Percentiles rank a stretch among this genome's conserved stretches.
Conservation (phyloP, 2,888 invertebrate genomes). For the Leucophenga maculata region DNA sequence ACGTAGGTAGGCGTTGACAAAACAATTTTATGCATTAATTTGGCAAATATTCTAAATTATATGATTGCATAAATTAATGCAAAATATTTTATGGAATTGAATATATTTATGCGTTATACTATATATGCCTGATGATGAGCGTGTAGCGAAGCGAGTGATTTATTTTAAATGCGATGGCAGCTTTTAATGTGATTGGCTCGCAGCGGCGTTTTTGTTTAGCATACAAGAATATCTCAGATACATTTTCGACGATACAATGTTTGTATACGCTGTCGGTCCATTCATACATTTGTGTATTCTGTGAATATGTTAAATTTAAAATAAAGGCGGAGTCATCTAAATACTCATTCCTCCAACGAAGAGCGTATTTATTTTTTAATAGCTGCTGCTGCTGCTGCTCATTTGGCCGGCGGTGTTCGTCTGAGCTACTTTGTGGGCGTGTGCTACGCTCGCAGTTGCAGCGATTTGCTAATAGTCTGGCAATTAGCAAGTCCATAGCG, state of each 20-base stretch:
- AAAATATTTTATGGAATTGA: constrained; percentile 7
- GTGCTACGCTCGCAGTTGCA: background rate
- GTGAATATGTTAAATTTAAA: constrained; percentile 6
- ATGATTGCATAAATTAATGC: constrained; percentile 11
- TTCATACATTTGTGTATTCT: background rate
- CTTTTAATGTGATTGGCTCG: constrained; percentile 13
- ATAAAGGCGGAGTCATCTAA: constrained; percentile 14
- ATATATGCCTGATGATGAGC: background rate
- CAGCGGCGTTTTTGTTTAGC: background rate
- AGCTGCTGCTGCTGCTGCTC: background rate
- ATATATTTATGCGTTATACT: background rate
- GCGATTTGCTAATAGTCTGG: constrained; percentile 12
- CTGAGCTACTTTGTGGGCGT: background rate
- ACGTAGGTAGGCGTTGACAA: no score
- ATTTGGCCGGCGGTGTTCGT: no score
- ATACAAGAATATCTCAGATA: background rate
- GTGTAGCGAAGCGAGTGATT: background rate
- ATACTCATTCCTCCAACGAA: background rate
- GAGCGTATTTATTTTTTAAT: no score
- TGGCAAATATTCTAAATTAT: constrained; percentile 9
- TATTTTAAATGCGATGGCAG: background rate
- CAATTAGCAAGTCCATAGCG: constrained; percentile 15
- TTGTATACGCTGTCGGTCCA: background rate
- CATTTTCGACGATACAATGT: background rate
- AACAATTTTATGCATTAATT: constrained; percentile 10